A percentile compares a stretch with the other conserved stretches of the same genome.
Conservation (phyloP, 2,888 invertebrate species). For the Mimumesa dahlbomi region DNA sequence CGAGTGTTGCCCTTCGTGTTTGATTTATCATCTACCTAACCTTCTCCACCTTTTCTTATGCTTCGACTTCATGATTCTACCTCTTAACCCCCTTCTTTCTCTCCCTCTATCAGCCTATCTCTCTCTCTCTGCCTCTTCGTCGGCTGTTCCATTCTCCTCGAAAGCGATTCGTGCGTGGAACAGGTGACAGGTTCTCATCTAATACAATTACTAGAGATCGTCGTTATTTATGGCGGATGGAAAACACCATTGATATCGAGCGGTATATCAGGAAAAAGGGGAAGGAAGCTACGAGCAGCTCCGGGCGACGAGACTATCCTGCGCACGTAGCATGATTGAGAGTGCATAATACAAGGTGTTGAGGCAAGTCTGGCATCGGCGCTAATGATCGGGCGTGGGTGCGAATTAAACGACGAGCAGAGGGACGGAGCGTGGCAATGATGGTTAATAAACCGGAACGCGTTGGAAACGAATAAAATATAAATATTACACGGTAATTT, state of each 20-base stretch:
- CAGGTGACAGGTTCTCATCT: slow-evolving; percentile 75
- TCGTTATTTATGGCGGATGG: slow-evolving; percentile 72
- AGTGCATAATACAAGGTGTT: slow-evolving; percentile 77
- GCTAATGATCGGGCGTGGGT: slow-evolving; percentile 77
- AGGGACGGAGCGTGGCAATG: slow-evolving; percentile 43
- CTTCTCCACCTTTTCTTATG: slow-evolving; percentile 22
- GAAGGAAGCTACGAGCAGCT: slow-evolving; percentile 44
- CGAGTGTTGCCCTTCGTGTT: slow-evolving; percentile 44
- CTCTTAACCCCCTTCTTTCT: slow-evolving; percentile 11
- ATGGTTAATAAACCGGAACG: slow-evolving; percentile 51
- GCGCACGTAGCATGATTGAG: slow-evolving; percentile 71
- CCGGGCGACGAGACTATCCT: slow-evolving; percentile 45
- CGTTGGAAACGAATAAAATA: slow-evolving; percentile 22
- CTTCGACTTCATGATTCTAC: slow-evolving; percentile 4
- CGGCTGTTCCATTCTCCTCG: no score
- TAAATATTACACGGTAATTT: slow-evolving; percentile 23
- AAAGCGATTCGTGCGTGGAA: slow-evolving; percentile 35
- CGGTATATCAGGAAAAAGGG: slow-evolving; percentile 32
- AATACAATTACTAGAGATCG: slow-evolving; percentile 76
- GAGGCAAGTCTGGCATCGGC: slow-evolving; percentile 70
- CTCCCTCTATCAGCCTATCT: slow-evolving; percentile 1
- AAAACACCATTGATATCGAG: slow-evolving; percentile 61
- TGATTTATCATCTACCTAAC: slow-evolving; percentile 58
- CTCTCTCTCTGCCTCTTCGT: slow-evolving; percentile 9
- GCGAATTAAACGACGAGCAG: slow-evolving; percentile 69